Base-by-base conservation (phyloP, 2,888 invertebrate species). In the Epicampocera succincta region DNA sequence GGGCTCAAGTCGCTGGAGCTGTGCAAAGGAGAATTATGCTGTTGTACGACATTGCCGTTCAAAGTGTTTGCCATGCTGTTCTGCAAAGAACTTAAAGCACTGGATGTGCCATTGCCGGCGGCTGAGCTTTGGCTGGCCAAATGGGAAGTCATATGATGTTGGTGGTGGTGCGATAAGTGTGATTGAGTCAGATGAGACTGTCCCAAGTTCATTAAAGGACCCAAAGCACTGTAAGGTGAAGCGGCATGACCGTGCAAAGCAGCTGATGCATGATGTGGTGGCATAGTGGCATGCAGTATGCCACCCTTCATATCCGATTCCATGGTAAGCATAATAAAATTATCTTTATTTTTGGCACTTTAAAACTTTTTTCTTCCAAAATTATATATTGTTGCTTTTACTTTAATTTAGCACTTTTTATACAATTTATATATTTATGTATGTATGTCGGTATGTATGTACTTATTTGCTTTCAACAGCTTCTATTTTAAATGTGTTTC, bases 261-360 rank as follows among this genome's bases (percentile, higher is more conserved):
- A 54, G 90, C 88, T 61, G 92, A 91, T 87, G 94, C 93, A 91
- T 96, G 96, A 91, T 96, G 95, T 91, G 96, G 96, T 90, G 96
- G 96, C 94, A 96, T 95, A 87, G 94, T 95, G 88, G 95, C 96
- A 91, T 96, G 96, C 91, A 96, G 92, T 91, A 94, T 95, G 92
- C 96, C 95, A 92, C 96, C 96, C 91, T 96, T 96, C 92, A 96
- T 93, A 92, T 96, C 96, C 92, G 96, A 93, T 94, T 96, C 96
- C 96, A 96, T 96, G 92, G 96, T 96, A 92, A 96, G 93, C 96
- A 96, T 96, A 90, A n/a, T 15, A 12, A 40, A 3, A 1, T 13
- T 61, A 9, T 33, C 48, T 54, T 54, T 56, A 50, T 38, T 38
- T 38, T 78, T 78, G 78, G 78, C 78, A 78, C 78, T 78, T 69